Percentiles rank a stretch among this genome's conserved stretches.
Conservation (phyloP, 2,888 invertebrate genomes). For the Bugula neritina region DNA sequence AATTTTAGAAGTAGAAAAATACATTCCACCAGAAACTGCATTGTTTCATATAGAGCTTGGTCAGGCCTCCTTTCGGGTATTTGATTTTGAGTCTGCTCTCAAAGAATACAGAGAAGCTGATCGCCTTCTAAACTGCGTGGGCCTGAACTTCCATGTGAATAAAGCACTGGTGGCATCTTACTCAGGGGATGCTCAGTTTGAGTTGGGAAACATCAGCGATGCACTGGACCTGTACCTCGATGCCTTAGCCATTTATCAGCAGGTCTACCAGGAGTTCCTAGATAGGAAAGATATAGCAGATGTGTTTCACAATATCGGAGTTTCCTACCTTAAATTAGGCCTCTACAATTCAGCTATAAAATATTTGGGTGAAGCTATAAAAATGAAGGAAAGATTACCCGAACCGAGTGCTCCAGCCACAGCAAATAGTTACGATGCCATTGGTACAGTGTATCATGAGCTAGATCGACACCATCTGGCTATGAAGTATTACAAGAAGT, state of each 20-base stretch:
- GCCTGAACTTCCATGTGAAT: too few species aligned
- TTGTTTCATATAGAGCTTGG: too few species aligned
- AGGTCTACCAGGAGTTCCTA: not conserved
- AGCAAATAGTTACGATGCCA: too few species aligned
- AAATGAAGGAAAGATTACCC: not conserved
- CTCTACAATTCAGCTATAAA: not conserved
- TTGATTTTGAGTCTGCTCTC: too few species aligned
- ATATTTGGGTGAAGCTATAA: not conserved
- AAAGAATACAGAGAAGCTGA: too few species aligned
- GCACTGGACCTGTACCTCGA: not conserved
- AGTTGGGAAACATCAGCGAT: not conserved
- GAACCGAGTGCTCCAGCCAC: not conserved
- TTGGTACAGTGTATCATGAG: too few species aligned
- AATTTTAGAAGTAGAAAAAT: too few species aligned
- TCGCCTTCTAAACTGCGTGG: too few species aligned
- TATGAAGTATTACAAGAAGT: not conserved
- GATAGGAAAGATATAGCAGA: not conserved
- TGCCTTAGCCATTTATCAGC: not conserved
- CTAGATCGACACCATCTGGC: not conserved
- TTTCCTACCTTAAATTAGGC: not conserved
- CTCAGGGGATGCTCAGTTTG: not conserved
- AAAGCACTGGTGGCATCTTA: not conserved
- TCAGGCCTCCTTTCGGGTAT: too few species aligned
- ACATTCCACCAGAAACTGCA: too few species aligned
- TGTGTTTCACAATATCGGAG: not conserved